Evolutionary conservation across 1,140 invertebrate genomes (phyloP), one percentile per base, ranked within the genome.

Genomic region (Paraescarpia echinospica): DNA sequence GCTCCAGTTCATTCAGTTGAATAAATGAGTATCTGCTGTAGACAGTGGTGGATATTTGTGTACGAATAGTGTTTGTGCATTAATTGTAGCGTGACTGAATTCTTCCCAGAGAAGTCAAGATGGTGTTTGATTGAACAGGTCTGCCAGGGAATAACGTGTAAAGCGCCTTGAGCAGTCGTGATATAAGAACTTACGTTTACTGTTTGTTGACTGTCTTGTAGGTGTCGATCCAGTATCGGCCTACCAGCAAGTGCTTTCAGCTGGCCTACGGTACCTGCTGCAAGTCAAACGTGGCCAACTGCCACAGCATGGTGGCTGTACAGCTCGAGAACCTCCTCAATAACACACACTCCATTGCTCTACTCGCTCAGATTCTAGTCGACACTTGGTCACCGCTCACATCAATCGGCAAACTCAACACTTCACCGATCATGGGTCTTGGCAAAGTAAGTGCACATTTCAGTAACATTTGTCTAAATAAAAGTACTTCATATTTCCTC

Each of bases 291-390:
- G 96, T 96, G 89, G 94, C 97, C 14, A 98, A 98, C 95, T 98
- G 98, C 1, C 98, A 98, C 96, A 97, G 97, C 0, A 95, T 98
- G 31, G 97, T 98, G 95, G 96, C 97, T 41, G 97, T 98, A 94
- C 98, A 98, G 94, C 95, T 98, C 14, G 97, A 98, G 94, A 97
- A 97, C 92, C 97, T 98, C 95, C 96, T 99, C 4, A 98, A 98
- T 95, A 96, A 97, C 92, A 96, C 97, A 92, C 96, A 97, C 92
- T 98, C 97, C 94, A 96, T 98, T 33, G 97, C 97, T 0, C 97
- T 98, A 93, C 96, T 99, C 33, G 97, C 98, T 89, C 95, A 98
- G 93, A 90, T 92, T 90, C 94, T 96, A n/a, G 94, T 95, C 93
- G 95, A 96, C 41, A 96, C 95, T 1, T 95, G 95, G 94, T 93